Conservation (phyloP, 1,140 invertebrate species). For the Platyura marginata region DNA sequence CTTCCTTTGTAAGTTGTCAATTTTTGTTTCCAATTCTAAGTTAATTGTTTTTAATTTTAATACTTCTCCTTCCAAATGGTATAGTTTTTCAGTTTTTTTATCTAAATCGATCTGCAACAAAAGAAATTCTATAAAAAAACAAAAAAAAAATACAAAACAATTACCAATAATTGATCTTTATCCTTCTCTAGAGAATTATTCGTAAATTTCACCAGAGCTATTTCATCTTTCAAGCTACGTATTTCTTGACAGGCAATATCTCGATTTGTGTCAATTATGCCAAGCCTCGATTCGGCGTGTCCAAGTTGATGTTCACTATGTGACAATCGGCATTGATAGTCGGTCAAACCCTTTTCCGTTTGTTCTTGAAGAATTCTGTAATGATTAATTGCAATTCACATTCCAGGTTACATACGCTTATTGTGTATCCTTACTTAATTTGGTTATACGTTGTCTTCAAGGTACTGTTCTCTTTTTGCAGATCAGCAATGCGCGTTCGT, state of each 20-base stretch:
- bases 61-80: slow-evolving; percentile 16
- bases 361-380: slow-evolving; percentile 18
- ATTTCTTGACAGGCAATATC: slow-evolving; percentile 11
- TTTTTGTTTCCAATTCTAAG: slow-evolving; percentile 10
- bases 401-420: no score
- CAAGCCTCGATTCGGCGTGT: slow-evolving; percentile 12
- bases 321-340: slow-evolving; percentile 14
- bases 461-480: slow-evolving; percentile 11
- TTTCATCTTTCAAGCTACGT: slow-evolving; percentile 12
- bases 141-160: neutral
- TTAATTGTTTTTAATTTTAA: slow-evolving; percentile 13
- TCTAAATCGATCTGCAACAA: slow-evolving; percentile 15
- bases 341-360: slow-evolving; percentile 17
- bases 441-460: slow-evolving; percentile 12
- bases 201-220: slow-evolving; percentile 13
- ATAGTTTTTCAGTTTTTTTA: slow-evolving; percentile 15
- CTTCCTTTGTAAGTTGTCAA: neutral
- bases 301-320: slow-evolving; percentile 14
- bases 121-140: neutral
- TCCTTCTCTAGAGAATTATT: slow-evolving; percentile 14
- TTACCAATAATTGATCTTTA: slow-evolving; percentile 17
- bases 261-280: slow-evolving; percentile 14
- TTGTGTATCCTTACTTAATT: slow-evolving; percentile 14
- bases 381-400: no score
- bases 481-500: slow-evolving; percentile 6